Evolutionary conservation across 2,113 vertebrate genomes (phyloP).

Genomic region (Ia io): DNA sequence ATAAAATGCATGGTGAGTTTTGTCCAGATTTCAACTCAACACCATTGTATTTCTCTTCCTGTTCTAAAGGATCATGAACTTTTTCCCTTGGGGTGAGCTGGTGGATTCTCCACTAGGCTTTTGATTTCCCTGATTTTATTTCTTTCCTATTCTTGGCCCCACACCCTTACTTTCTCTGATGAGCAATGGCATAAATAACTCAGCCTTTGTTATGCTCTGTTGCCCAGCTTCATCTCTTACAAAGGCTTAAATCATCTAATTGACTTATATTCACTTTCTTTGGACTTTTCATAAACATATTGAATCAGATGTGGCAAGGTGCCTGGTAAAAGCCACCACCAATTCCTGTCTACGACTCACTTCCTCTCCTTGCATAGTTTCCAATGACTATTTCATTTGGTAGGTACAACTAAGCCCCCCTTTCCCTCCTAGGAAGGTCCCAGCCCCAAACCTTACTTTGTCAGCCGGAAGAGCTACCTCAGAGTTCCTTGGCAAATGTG

Average conservation of each 20-base stretch:
- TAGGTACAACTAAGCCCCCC: conserved; percentile 10
- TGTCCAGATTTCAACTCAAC: conserved; percentile 44
- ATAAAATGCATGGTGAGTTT: conserved; percentile 16
- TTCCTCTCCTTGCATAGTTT: conserved; percentile 60
- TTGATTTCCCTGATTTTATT: conserved; percentile 20
- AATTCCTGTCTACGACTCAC: conserved; percentile 54
- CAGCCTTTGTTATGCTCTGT: conserved; percentile 16
- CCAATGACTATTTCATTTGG: conserved; percentile 50
- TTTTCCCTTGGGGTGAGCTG: conserved; percentile 13
- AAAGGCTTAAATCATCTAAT: conserved; percentile 45
- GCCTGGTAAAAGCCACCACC: conserved; percentile 51
- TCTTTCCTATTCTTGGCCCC: background rate
- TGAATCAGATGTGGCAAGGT: conserved; percentile 58
- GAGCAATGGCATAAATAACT: conserved; percentile 41
- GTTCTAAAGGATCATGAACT: background rate
- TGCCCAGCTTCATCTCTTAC: conserved; percentile 15
- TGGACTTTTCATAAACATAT: conserved; percentile 58
- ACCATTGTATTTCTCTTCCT: conserved; percentile 52
- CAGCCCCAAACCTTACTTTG: conserved; percentile 17
- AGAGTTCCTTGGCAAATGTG: conserved; percentile 38
- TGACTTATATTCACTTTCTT: conserved; percentile 47
- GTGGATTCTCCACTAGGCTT: background rate
- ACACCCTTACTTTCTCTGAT: conserved; percentile 46
- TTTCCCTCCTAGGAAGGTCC: conserved; percentile 31
- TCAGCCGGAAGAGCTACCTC: conserved; percentile 31